Percentiles rank a stretch among this genome's conserved stretches.
Conservation (phyloP, 1,140 invertebrate genomes). For the Parasteatoda tepidariorum region DNA sequence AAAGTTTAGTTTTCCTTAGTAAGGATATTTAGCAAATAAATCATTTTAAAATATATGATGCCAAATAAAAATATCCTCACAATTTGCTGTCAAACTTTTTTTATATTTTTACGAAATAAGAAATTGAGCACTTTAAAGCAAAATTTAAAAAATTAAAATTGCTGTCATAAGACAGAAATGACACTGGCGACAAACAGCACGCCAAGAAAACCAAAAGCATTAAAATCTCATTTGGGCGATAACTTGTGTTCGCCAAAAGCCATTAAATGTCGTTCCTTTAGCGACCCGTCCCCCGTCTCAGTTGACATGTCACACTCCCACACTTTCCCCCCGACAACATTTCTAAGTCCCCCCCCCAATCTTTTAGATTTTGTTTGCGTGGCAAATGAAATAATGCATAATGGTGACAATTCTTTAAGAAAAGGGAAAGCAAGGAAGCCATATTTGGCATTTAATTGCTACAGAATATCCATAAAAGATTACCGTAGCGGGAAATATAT, state of each 20-base stretch:
- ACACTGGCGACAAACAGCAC: neutral
- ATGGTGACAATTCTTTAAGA: slow-evolving; percentile 12
- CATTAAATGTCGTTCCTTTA: slow-evolving; percentile 24
- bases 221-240: slow-evolving; percentile 52
- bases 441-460: slow-evolving; percentile 27
- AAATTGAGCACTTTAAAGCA: no score
- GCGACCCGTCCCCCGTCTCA: neutral
- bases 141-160: no score
- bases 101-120: no score
- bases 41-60: no score
- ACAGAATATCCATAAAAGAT: slow-evolving; percentile 4
- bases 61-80: no score
- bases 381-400: slow-evolving; percentile 18
- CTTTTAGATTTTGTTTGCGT: slow-evolving; percentile 31
- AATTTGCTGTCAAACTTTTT: no score
- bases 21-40: no score
- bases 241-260: slow-evolving; percentile 37
- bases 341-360: neutral
- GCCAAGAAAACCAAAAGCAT: slow-evolving; percentile 33
- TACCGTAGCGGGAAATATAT: neutral
- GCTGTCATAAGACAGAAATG: no score
- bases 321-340: neutral
- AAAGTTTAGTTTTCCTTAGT: no score
- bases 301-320: neutral
- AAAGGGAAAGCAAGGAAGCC: neutral